Evolutionary conservation across 1,140 invertebrate species (phyloP), one percentile per base, ranked within the genome.

Genomic region (Cotesia typhae): DNA sequence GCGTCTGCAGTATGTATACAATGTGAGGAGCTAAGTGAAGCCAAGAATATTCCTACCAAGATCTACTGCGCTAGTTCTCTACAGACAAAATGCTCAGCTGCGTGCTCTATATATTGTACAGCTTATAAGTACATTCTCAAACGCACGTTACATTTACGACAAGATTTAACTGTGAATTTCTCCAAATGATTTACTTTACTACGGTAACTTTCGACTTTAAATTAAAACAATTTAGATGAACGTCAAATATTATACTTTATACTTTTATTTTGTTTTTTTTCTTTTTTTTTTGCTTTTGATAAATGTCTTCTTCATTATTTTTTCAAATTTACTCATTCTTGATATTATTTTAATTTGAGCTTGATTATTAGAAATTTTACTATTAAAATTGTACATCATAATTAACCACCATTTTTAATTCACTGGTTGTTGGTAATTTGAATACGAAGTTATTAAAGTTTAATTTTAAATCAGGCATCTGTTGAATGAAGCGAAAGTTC

Each of bases 21-120:
- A 57, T 57, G n/a, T 20, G 3, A n/a, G n/a, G 12, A 57, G 53
- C 53, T 20, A 57, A 57, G 53, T 57, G 53, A 57, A 57, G 53
- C 53, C 53, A 14, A 57, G 53, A 57, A 20, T 14, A 57, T 57
- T 14, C 20, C 20, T 20, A n/a, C 53, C 20, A n/a, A 14, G 41
- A 57, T 57, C 9, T 57, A 57, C 53, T 57, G 2, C 12, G 6
- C n/a, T 17, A 20, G 28, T 28, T 47, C 6, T 47, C 2, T 47
- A 47, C 10, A 47, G 41, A 47, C 41, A 10, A 6, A 47, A 47
- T 47, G 41, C 3, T 47, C 41, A 9, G 6, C 41, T 10, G 10
- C 10, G 6, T 47, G n/a, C 53, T 57, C 53, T 14, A 47, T 9
- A 10, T 47, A 7, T 3, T 47, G 4, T 47, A 6, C 41, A 7